Conservation (phyloP, 1,140 invertebrate species). For the Pachypeltis micranthus region DNA sequence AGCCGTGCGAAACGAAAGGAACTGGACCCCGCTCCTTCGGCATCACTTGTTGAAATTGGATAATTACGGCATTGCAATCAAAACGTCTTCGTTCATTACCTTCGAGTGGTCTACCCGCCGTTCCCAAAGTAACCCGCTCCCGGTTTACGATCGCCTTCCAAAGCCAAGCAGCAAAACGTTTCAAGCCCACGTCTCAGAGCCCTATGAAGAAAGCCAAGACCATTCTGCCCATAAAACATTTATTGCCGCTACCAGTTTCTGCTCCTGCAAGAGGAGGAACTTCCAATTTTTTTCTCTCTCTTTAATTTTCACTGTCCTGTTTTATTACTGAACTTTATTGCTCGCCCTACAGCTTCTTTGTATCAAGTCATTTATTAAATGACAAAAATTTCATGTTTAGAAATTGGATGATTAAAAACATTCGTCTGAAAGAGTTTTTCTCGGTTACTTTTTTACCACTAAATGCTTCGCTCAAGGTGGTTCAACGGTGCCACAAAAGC, state of each 20-base stretch:
- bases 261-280: not conserved
- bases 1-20: too few relatives aligned
- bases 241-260: not conserved
- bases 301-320: conserved; percentile 9
- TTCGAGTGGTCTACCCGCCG: too few relatives aligned
- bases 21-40: too few relatives aligned
- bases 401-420: not conserved
- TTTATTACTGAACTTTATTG: conserved; percentile 7
- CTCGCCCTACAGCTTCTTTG: not conserved
- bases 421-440: not conserved
- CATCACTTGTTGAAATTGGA: not conserved
- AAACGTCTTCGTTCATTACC: not conserved
- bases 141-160: conserved; percentile 2
- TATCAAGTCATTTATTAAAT: not conserved
- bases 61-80: not conserved
- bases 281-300: not conserved
- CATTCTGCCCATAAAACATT: not conserved
- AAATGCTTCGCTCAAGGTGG: too few relatives aligned
- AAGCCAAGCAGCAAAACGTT: not conserved
- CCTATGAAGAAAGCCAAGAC: not conserved
- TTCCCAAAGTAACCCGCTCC: not conserved
- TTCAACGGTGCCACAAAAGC: too few relatives aligned
- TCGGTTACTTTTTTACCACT: not conserved
- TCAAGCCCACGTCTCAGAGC: not conserved
- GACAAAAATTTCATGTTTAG: conserved; percentile 4